Conservation (phyloP, 2,888 invertebrate species). For the Nymphalis c-album region DNA sequence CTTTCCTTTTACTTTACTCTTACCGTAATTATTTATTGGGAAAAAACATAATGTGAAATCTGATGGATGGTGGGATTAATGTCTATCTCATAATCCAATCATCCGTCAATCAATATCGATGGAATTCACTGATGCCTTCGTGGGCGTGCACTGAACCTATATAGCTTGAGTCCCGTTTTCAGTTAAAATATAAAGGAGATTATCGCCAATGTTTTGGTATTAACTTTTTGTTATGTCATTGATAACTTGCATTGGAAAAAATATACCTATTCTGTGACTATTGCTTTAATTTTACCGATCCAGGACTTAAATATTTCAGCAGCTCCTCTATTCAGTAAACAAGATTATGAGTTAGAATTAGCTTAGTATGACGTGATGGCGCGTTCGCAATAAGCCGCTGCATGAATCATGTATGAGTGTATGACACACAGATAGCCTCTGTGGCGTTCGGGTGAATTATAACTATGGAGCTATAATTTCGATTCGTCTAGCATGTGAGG, state of each 20-base stretch:
- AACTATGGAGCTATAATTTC: constrained; percentile 45
- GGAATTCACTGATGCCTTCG: not conserved
- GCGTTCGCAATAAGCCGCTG: constrained; percentile 39
- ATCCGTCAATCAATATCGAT: not conserved
- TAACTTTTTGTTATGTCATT: not conserved
- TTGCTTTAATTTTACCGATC: not conserved
- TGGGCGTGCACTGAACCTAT: not conserved
- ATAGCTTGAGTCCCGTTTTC: not conserved
- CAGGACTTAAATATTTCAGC: constrained; percentile 9
- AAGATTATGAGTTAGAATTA: constrained; percentile 22
- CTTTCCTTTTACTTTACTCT: too few species aligned
- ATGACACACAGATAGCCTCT: constrained; percentile 56
- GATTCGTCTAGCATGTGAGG: constrained; percentile 53
- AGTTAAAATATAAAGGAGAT: not conserved
- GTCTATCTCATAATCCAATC: too few species aligned
- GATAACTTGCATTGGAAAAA: not conserved
- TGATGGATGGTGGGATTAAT: too few species aligned
- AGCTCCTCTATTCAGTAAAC: constrained; percentile 16
- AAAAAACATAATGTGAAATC: too few species aligned
- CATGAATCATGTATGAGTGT: constrained; percentile 56
- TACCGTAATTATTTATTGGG: too few species aligned
- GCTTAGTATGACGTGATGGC: constrained; percentile 44
- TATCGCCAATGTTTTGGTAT: not conserved
- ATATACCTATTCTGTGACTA: not conserved
- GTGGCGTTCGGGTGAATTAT: constrained; percentile 54